Conservation (phyloP, 1,140 invertebrate genomes). For the Caenorhabditis inopinata region DNA sequence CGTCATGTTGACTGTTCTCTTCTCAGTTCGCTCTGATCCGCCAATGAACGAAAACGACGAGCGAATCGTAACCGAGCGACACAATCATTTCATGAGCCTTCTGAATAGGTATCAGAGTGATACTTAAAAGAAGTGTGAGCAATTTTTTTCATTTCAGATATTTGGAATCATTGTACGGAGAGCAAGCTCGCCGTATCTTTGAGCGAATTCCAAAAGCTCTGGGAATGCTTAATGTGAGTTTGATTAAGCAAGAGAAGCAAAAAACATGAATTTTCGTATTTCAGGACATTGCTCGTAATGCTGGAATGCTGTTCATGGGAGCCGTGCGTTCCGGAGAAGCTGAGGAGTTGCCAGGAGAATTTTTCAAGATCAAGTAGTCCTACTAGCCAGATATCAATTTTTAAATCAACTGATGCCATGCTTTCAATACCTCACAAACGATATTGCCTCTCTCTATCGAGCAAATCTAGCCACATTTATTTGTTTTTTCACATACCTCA, state of each 20-base stretch:
- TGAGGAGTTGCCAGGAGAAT: slow-evolving; percentile 46
- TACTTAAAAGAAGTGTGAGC: not conserved
- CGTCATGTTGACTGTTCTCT: slow-evolving; percentile 55
- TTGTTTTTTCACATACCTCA: not conserved
- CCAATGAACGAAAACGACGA: slow-evolving; percentile 44
- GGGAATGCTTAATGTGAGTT: slow-evolving; percentile 24
- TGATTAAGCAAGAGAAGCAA: too few relatives aligned
- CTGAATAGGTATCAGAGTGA: slow-evolving; percentile 51
- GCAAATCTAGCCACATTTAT: slow-evolving; percentile 9
- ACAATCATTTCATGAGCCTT: slow-evolving; percentile 51
- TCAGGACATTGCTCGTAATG: slow-evolving; percentile 35
- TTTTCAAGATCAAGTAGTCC: slow-evolving; percentile 49
- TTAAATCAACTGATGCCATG: not conserved
- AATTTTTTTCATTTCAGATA: slow-evolving; percentile 46
- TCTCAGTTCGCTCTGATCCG: slow-evolving; percentile 41
- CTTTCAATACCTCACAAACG: not conserved
- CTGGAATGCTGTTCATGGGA: slow-evolving; percentile 48
- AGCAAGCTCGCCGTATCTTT: slow-evolving; percentile 43
- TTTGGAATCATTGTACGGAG: slow-evolving; percentile 55
- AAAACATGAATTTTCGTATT: not conserved
- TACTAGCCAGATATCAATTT: not conserved
- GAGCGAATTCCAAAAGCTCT: slow-evolving; percentile 41
- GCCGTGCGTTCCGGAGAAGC: slow-evolving; percentile 43
- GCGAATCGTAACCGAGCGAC: slow-evolving; percentile 38
- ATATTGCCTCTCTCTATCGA: not conserved